phyloP scores from a whole-genome alignment of 2,888 invertebrate genomes.

The Capitulum mitella region DNA sequence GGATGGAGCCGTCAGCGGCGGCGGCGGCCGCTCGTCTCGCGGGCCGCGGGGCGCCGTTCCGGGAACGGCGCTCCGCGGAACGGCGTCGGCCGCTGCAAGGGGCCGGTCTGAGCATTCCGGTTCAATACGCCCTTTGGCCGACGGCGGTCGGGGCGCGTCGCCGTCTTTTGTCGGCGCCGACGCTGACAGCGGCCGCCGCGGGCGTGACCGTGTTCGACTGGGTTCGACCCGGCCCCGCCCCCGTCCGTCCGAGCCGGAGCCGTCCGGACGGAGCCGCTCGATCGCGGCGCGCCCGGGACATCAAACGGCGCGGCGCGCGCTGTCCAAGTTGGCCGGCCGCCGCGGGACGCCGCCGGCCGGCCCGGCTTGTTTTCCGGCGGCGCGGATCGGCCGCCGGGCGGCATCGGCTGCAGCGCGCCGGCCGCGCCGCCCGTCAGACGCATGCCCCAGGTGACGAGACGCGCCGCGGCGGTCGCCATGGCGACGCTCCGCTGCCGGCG shows the following conservation, averaged over 20 bases:
- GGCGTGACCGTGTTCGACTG: too few relatives aligned
- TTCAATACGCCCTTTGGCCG: not conserved
- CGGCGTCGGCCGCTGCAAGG: not conserved
- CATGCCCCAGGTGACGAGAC: conserved; percentile 16
- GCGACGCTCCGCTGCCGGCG: not conserved
- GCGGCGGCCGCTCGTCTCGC: not conserved
- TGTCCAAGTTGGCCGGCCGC: too few relatives aligned
- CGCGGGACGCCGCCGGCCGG: not conserved
- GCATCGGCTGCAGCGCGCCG: not conserved
- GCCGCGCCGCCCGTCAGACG: not conserved
- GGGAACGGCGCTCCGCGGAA: not conserved
- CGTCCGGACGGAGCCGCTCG: too few relatives aligned
- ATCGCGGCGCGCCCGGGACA: too few relatives aligned
- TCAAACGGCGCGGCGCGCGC: too few relatives aligned
- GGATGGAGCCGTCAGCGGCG: not conserved
- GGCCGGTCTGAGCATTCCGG: not conserved
- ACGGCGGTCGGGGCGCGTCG: not conserved
- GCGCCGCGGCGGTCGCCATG: not conserved
- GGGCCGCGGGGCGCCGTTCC: not conserved
- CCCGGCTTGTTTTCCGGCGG: not conserved
- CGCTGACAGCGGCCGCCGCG: not conserved
- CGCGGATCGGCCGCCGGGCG: not conserved
- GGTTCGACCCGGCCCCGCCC: too few relatives aligned
- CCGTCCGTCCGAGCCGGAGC: too few relatives aligned
- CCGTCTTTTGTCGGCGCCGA: not conserved